A percentile compares a stretch with the other conserved stretches of the same genome.
These are phyloP conservation scores for Bedellia somnulentella DNA, from an alignment of 2,888 invertebrate genomes.

Conservation along the genomic window DNA sequence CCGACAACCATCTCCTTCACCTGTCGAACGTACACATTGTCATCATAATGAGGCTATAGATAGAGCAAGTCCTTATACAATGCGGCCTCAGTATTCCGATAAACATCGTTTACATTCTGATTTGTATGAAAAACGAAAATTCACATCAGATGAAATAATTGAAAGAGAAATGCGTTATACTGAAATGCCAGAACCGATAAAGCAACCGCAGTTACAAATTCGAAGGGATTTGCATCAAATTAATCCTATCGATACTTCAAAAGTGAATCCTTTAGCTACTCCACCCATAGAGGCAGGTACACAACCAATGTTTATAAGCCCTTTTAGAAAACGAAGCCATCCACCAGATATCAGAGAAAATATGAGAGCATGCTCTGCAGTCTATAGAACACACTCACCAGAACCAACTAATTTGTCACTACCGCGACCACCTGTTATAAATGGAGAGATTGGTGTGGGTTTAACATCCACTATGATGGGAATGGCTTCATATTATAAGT, in stretches of 20 bases:
- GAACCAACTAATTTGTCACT: conserved; percentile 53
- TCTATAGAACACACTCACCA: conserved; percentile 46
- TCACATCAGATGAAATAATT: conserved; percentile 46
- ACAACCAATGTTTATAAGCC: conserved; percentile 46
- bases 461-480: conserved; percentile 39
- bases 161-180: conserved; percentile 48
- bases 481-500: conserved; percentile 52
- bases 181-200: conserved; percentile 46
- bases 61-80: conserved; percentile 67
- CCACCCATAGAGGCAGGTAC: conserved; percentile 47
- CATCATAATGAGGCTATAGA: conserved; percentile 66
- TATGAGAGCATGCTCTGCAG: conserved; percentile 35
- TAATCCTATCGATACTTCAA: conserved; percentile 33
- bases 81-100: conserved; percentile 69
- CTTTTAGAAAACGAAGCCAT: conserved; percentile 60
- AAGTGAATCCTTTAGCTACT: conserved; percentile 32
- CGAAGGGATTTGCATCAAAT: conserved; percentile 73
- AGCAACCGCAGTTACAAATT: conserved; percentile 70
- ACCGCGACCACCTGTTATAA: conserved; percentile 35
- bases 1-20: conserved; percentile 32
- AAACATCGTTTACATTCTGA: conserved; percentile 37
- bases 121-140: conserved; percentile 42
- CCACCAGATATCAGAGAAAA: conserved; percentile 53
- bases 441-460: conserved; percentile 28
- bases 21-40: conserved; percentile 62